Evolutionary conservation across 2,113 vertebrate species (phyloP), one percentile per base, ranked within the genome.

Genomic region (Cichladusa arquata): DNA sequence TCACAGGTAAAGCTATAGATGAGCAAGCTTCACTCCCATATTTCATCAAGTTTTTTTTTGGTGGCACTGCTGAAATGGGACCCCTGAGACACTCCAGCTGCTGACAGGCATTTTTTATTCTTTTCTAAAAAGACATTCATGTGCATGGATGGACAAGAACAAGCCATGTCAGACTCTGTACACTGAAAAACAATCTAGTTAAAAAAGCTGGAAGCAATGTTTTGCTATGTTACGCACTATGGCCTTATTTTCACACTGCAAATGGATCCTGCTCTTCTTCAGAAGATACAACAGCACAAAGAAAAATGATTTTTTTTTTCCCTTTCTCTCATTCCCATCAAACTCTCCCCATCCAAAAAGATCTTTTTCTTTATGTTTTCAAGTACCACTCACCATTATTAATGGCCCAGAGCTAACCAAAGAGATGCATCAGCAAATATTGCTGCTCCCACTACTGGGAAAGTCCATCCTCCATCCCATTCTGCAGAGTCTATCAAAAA

Each of bases 11-110:
- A 81, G 50, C 33, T 34, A 34, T 1, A 19, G 34, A 83, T 13
- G 4, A 91, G 54, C 9, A 66, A 38, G 26, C 16, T 74, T 77
- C 0, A 0, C 8, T 84, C 69, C 51, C 2, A 0, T 34, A 29
- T 45, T 78, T 93, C 24, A 14, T 65, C 22, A 56, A 40, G 31
- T 31, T 20, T 44, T 15, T 42, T 66, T 51, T 72, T 0, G 0
- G 54, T 26, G 5, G 8, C 40, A 60, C 11, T n/a, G 38, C 8
- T 66, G 77, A 90, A 56, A 86, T 0, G 0, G 36, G 71, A 93
- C 11, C 40, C 51, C 33, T 64, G 44, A 11, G 60, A 90, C 14
- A 40, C 6, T 51, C 56, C 47, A 81, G 40, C 23, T 78, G 45
- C 83, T 86, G 60, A 80, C 29, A 74, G 7, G 10, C 14, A 1